A percentile compares a stretch with the other conserved stretches of the same genome.
Conservation (phyloP, 2,113 vertebrate genomes). For the Lasiurus borealis region DNA sequence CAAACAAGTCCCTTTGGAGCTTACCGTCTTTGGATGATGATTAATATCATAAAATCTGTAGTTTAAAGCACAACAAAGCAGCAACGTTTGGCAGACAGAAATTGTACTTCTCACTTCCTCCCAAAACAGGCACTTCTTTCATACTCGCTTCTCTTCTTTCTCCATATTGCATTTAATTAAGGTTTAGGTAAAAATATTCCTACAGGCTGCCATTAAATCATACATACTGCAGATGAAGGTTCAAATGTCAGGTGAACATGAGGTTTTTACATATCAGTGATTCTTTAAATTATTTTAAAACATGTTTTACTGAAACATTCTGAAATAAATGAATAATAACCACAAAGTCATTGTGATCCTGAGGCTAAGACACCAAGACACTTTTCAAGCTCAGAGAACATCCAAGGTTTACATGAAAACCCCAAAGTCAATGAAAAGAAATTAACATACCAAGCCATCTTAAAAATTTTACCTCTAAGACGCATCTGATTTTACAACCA, state of each 20-base stretch:
- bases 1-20: background rate
- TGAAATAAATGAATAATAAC: background rate
- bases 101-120: background rate
- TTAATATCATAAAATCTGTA: background rate
- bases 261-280: background rate
- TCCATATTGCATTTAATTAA: background rate
- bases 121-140: background rate
- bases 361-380: background rate
- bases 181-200: background rate
- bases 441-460: background rate
- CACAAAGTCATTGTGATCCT: background rate
- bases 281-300: background rate
- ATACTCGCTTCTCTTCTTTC: no score
- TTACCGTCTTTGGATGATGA: background rate
- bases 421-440: background rate
- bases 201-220: background rate
- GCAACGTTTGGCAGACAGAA: background rate
- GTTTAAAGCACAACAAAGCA: background rate
- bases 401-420: background rate
- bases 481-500: background rate
- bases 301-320: background rate
- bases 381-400: background rate
- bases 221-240: background rate
- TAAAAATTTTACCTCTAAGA: background rate
- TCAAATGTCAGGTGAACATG: background rate